phyloP scores from a whole-genome alignment of 2,888 invertebrate species.

The Plagodis pulveraria region DNA sequence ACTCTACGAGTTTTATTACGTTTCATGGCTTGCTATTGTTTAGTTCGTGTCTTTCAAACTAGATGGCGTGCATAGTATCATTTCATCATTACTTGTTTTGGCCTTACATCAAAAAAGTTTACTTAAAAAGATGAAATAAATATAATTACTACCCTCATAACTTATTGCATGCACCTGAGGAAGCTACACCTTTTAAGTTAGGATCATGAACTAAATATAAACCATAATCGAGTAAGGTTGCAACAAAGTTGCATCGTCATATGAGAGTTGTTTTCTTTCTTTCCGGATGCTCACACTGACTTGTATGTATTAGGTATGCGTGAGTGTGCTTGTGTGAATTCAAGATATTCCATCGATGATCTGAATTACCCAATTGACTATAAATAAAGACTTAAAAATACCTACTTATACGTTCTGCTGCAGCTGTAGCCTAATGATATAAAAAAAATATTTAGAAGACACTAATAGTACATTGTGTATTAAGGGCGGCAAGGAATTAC shows the following conservation, averaged over 20 bases:
- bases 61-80: background rate
- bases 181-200: constrained; percentile 1
- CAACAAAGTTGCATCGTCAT: constrained; percentile 10
- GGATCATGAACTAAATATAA: background rate
- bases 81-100: no score
- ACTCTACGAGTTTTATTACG: background rate
- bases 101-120: no score
- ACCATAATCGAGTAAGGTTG: background rate
- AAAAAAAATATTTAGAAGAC: no score
- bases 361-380: background rate
- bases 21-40: no score
- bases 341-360: background rate
- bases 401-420: no score
- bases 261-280: background rate
- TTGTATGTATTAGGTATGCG: background rate
- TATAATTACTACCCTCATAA: background rate
- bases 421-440: no score
- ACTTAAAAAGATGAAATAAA: background rate
- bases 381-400: background rate
- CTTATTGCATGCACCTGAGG: constrained; percentile 7
- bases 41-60: background rate
- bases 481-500: no score
- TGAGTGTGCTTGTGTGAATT: background rate
- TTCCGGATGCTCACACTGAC: background rate
- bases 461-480: no score